Base-by-base conservation (phyloP, 2,888 invertebrate species). In the Periphyllus acericola region DNA sequence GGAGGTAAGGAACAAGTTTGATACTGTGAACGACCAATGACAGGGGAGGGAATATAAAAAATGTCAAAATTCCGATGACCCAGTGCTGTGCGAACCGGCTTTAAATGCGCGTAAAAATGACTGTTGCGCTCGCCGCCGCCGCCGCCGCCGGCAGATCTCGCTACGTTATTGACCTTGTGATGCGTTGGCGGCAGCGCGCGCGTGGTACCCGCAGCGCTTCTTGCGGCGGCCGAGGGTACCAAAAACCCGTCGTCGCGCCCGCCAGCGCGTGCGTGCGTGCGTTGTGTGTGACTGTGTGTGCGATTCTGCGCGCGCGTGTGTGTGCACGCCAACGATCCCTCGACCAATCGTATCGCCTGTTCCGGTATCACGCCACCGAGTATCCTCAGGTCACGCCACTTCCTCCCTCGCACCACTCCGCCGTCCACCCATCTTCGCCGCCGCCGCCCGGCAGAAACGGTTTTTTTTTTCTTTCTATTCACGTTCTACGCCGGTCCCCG, bases 341-440 rank as follows among this genome's bases (percentile, higher is more conserved):
- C 80, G 32, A 40, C 86, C 86, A 87, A 87, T 87, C 86, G 74
- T 60, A 87, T 55, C 72, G 86, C 46, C 36, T 14, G 72, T 87
- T 60, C 80, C 74, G 80, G 86, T 87, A 87, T 87, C 86, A 87
- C 86, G 86, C 86, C 86, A 87, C 86, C 86, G 86, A 80, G 72
- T 87, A 87, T 87, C 86, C 86, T 87, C 86, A 60, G 86, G 86
- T 81, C 86, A 87, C 80, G 86, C 86, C 86, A 81, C 80, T 87
- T 80, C 84, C 74, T 81, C 86, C 74, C n/a, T 87, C 40, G 60
- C 80, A 79, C 60, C 79, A 29, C 72, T 1, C 71, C 55, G 52
- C 72, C 72, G 21, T n/a, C 66, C 40, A n/a, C 29, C 25, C 36
- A n/a, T 76, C 25, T n/a, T n/a, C 3, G 32, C 11, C 76, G 11